phyloP scores from a whole-genome alignment of 1,140 invertebrate species.

The Periplaneta americana region DNA sequence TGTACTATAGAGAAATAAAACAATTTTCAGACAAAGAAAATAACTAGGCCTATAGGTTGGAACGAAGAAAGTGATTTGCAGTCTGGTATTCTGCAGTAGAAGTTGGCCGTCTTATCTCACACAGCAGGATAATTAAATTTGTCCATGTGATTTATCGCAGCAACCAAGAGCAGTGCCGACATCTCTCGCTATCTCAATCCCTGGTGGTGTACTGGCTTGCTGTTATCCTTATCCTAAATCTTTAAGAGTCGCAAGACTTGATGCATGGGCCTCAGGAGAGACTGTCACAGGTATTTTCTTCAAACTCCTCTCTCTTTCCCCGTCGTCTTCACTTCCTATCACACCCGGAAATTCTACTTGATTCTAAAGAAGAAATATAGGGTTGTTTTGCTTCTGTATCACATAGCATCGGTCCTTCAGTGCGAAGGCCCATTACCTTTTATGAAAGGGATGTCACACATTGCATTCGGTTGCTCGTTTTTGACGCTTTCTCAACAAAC shows the following conservation, averaged over 20 bases:
- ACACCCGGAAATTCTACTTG: neutral
- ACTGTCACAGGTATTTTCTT: neutral
- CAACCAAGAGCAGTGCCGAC: neutral
- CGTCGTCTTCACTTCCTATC: neutral
- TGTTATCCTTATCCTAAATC: conserved; percentile 33
- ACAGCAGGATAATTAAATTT: conserved; percentile 54
- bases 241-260: conserved; percentile 27
- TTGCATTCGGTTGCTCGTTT: no score
- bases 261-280: conserved; percentile 34
- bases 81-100: neutral
- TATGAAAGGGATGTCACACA: no score
- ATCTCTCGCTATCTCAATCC: neutral
- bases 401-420: neutral
- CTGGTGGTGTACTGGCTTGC: no score
- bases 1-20: no score
- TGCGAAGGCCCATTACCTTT: no score
- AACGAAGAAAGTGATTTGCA: neutral
- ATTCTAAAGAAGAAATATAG: neutral
- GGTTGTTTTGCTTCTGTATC: neutral
- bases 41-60: no score
- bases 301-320: neutral
- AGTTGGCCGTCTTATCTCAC: conserved; percentile 42
- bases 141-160: conserved; percentile 45
- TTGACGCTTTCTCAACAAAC: no score
- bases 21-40: no score